These are phyloP conservation scores for Periplaneta americana DNA, from an alignment of 1,140 invertebrate genomes.

Conservation along the genomic window DNA sequence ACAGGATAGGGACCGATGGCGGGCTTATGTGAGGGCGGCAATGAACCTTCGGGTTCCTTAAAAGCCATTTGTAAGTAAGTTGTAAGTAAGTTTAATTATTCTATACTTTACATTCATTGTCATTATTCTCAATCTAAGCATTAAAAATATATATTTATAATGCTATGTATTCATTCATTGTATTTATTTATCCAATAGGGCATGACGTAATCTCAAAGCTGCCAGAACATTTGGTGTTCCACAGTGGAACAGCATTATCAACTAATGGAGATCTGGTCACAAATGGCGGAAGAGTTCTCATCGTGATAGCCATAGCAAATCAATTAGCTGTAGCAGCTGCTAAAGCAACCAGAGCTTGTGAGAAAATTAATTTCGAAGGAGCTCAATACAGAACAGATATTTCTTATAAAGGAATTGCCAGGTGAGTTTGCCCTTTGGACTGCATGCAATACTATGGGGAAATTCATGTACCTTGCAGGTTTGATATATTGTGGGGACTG, in stretches of 20 bases:
- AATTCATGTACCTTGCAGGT: no score
- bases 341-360: slow-evolving; percentile 60
- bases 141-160: no score
- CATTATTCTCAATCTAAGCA: no score
- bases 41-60: no score
- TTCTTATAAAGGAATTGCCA: slow-evolving; percentile 75
- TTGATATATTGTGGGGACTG: no score
- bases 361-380: slow-evolving; percentile 73
- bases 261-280: slow-evolving; percentile 62
- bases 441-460: no score
- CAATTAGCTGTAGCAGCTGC: slow-evolving; percentile 66
- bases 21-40: no score
- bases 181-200: slow-evolving; percentile 33
- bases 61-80: no score
- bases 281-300: slow-evolving; percentile 88
- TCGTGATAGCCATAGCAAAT: slow-evolving; percentile 63
- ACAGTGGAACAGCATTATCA: slow-evolving; percentile 59
- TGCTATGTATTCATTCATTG: no score
- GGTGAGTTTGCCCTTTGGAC: slow-evolving; percentile 48
- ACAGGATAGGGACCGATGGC: no score
- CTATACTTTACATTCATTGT: no score
- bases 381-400: slow-evolving; percentile 87
- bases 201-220: slow-evolving; percentile 40
- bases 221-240: slow-evolving; percentile 54
- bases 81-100: no score